These are phyloP conservation scores for Morinoia aosen DNA, from an alignment of 2,888 invertebrate species.

Conservation along the genomic window DNA sequence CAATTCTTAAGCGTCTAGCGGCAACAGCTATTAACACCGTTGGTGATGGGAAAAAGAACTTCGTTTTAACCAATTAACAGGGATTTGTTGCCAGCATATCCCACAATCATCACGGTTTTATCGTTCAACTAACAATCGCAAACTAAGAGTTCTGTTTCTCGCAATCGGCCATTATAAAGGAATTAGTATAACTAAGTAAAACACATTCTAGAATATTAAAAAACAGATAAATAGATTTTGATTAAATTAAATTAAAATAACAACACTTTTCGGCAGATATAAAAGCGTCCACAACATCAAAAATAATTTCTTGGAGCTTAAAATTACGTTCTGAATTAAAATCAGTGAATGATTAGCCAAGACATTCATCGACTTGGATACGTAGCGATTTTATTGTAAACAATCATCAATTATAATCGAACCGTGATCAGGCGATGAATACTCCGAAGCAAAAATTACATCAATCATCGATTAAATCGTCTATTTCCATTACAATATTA, in stretches of 20 bases:
- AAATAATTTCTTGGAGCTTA: not conserved
- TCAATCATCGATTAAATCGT: no score
- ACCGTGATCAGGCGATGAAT: no score
- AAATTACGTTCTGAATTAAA: not conserved
- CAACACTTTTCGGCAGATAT: not conserved
- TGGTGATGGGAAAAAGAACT: not conserved
- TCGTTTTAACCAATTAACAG: not conserved
- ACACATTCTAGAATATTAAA: not conserved
- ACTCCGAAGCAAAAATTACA: no score
- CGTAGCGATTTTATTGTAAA: not conserved
- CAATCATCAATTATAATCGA: not conserved
- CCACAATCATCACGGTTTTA: not conserved
- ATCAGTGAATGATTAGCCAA: not conserved
- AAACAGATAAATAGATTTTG: no score
- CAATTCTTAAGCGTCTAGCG: not conserved
- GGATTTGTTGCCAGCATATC: not conserved
- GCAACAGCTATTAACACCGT: not conserved
- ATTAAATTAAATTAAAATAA: no score
- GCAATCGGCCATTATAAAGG: not conserved
- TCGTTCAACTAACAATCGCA: not conserved
- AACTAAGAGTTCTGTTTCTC: not conserved
- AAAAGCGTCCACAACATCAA: not conserved
- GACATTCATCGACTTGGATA: not conserved
- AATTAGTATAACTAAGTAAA: not conserved
- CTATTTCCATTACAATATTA: not conserved